Base-by-base conservation (phyloP, 2,113 vertebrate species). In the Tetraodon nigroviridis region DNA sequence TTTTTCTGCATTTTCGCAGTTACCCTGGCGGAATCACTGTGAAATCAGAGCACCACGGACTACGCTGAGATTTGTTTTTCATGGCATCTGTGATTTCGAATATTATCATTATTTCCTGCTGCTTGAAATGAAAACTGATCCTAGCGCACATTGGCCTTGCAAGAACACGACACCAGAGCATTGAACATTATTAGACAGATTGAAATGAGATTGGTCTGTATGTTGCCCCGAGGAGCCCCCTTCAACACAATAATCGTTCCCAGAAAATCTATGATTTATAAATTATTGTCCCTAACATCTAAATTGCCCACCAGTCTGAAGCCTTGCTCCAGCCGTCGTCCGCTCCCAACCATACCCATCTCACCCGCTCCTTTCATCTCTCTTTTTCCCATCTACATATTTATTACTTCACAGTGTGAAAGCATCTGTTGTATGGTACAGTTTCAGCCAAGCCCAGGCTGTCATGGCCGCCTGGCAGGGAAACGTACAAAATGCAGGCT, bases 341-440 rank as follows among this genome's bases (percentile, higher is more conserved):
- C 22, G 19, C 7, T 32, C 21, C 21, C 40, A 41, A 7, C 50
- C 14, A 41, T 62, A 5, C 18, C 20, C 4, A 4, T 40, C 37
- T 37, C 54, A 40, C 18, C 42, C 40, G 17, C 24, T 17, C 24
- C 44, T 21, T 21, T 12, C 17, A 10, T 51, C 41, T 22, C 46
- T 41, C 29, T 8, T 2, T 46, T 41, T 48, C 15, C 42, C 32
- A 2, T 55, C 18, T 15, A 46, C n/a, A 48, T 63, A 21, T 58
- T 19, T 44, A 29, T 51, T 17, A 51, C 65, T 65, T 57, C 55
- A 61, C 32, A 47, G 20, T 13, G 17, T 49, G 40, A 57, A 62
- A 64, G 56, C 69, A 40, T 58, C 57, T 71, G 70, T 61, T 70
- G 61, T 22, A 18, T 59, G 45, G 7, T 55, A 24, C 60, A 60